A percentile compares a stretch with the other conserved stretches of the same genome.
phyloP scores from a whole-genome alignment of 2,888 invertebrate species.

The Endomychus coccineus region DNA sequence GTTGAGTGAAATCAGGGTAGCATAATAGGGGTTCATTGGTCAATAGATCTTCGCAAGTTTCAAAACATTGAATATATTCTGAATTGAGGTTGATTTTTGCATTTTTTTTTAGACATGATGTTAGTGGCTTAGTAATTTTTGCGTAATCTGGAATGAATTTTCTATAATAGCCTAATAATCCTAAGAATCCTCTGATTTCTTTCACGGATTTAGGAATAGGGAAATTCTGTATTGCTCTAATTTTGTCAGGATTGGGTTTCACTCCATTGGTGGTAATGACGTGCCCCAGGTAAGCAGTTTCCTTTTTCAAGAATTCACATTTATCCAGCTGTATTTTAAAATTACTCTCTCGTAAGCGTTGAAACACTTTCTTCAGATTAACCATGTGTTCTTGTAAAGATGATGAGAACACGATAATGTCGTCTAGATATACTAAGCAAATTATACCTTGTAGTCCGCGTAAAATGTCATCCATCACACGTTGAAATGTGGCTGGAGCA shows the following conservation, averaged over 20 bases:
- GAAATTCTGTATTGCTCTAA: slow-evolving; percentile 17
- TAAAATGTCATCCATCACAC: too few relatives aligned
- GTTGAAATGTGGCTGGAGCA: too few relatives aligned
- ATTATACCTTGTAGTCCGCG: too few relatives aligned
- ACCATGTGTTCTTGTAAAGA: too few relatives aligned
- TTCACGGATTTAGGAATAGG: slow-evolving; percentile 21
- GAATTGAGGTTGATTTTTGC: slow-evolving; percentile 12
- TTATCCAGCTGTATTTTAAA: too few relatives aligned
- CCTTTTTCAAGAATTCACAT: too few relatives aligned
- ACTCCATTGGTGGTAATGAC: too few relatives aligned
- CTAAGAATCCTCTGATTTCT: slow-evolving; percentile 23
- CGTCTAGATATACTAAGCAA: too few relatives aligned
- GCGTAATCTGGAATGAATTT: slow-evolving; percentile 20
- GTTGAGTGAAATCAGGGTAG: slow-evolving; percentile 22
- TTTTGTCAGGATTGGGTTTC: slow-evolving; percentile 16
- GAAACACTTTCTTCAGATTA: too few relatives aligned
- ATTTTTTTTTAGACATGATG: slow-evolving; percentile 20
- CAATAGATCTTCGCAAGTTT: slow-evolving; percentile 22
- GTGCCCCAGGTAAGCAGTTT: too few relatives aligned
- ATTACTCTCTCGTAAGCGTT: too few relatives aligned
- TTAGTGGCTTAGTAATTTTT: slow-evolving; percentile 20
- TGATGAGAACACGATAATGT: too few relatives aligned
- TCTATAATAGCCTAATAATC: slow-evolving; percentile 17
- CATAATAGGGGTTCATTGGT: slow-evolving; percentile 22
- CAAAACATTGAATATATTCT: slow-evolving; percentile 18